Evolutionary conservation across 2,113 vertebrate species (phyloP).

Genomic region (Motacilla alba): DNA sequence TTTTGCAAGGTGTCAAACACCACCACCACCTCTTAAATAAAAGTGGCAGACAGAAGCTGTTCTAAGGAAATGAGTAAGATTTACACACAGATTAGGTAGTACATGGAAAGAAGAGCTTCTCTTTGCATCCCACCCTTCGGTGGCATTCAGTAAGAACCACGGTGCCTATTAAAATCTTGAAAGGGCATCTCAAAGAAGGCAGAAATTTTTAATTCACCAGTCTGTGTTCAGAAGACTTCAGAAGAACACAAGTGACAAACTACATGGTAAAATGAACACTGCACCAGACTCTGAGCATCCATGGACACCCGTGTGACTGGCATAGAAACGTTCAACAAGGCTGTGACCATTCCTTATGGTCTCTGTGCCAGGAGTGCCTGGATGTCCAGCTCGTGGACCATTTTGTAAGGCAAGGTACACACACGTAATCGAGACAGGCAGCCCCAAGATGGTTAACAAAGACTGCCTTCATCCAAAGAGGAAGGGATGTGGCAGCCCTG

Average conservation of each 20-base stretch:
- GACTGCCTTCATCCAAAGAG: not conserved
- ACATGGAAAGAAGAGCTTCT: not conserved
- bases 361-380: not conserved
- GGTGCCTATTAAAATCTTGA: not conserved
- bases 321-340: accelerated
- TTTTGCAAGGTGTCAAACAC: slow-evolving; percentile 4
- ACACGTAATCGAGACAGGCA: not conserved
- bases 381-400: not conserved
- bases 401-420: not conserved
- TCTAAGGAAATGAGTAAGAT: not conserved
- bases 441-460: not conserved
- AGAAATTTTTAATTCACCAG: not conserved
- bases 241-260: not conserved
- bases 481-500: not conserved
- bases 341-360: not conserved
- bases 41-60: slow-evolving; percentile 17
- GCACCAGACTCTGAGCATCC: not conserved
- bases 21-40: not conserved
- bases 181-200: not conserved
- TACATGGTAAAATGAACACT: not conserved
- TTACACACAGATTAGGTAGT: not conserved
- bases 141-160: not conserved
- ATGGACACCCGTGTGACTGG: accelerated
- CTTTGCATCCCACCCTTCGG: not conserved
- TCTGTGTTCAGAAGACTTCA: not conserved